phyloP scores from a whole-genome alignment of 2,797 vertebrate species.

The Sphaeramia orbicularis region DNA sequence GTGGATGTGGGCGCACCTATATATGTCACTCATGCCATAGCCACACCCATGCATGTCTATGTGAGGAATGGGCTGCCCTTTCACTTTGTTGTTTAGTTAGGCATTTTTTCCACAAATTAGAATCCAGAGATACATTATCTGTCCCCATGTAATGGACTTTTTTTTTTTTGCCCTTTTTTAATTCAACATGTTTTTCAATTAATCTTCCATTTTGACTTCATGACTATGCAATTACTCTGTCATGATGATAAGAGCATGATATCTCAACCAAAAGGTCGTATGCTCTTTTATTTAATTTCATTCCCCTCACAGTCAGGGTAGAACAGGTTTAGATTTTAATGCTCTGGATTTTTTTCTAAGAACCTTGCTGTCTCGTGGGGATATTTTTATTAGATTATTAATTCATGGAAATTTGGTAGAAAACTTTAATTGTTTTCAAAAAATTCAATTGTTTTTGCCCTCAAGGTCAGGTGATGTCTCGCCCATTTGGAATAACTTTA shows the following conservation, averaged over 20 bases:
- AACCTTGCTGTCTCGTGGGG: neutral
- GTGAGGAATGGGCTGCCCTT: constrained; percentile 84
- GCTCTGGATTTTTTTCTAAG: constrained; percentile 7
- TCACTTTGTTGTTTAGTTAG: constrained; percentile 79
- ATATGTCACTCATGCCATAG: constrained; percentile 79
- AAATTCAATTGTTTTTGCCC: constrained; percentile 48
- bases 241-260: constrained; percentile 19
- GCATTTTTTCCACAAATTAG: constrained; percentile 56
- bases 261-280: constrained; percentile 29
- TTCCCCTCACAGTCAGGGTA: constrained; percentile 8
- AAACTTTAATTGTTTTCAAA: constrained; percentile 21
- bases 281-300: neutral
- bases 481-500: constrained; percentile 25
- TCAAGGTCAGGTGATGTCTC: constrained; percentile 48
- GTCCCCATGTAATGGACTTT: constrained; percentile 12
- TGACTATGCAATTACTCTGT: constrained; percentile 20
- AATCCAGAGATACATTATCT: constrained; percentile 28
- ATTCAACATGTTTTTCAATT: constrained; percentile 30
- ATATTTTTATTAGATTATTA: neutral
- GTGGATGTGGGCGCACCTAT: constrained; percentile 76
- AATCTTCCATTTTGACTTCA: constrained; percentile 33
- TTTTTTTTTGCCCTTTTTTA: constrained; percentile 16
- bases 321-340: constrained; percentile 1
- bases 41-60: constrained; percentile 85
- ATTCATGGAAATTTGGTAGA: constrained; percentile 3